Conservation (phyloP, 2,797 vertebrate genomes). For the Hybognathus amarus region DNA sequence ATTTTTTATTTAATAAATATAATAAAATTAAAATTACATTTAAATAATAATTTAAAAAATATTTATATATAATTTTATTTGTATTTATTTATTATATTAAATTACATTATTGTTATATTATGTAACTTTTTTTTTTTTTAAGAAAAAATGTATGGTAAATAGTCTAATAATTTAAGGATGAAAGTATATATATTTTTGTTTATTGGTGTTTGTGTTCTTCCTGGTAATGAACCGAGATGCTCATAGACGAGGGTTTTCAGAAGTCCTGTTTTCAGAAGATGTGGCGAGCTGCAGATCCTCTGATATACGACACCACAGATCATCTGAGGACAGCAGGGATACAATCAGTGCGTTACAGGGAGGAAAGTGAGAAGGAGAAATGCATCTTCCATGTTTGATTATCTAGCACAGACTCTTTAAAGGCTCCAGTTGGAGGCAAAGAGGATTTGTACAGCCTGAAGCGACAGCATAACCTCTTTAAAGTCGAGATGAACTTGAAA, state of each 20-base stretch:
- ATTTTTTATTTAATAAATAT: too few species aligned
- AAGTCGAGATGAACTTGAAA: background rate
- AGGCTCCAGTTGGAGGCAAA: background rate
- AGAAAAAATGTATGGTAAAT: background rate
- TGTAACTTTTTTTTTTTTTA: too few species aligned
- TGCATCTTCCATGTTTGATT: background rate
- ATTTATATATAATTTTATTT: too few species aligned
- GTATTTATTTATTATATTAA: too few species aligned
- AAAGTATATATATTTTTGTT: too few species aligned
- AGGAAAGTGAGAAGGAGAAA: background rate
- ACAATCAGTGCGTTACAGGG: background rate
- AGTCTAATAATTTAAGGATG: too few species aligned
- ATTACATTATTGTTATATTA: too few species aligned
- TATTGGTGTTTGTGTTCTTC: background rate
- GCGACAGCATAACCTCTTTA: background rate
- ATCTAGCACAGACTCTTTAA: background rate
- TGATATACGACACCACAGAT: background rate
- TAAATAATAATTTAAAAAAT: too few species aligned
- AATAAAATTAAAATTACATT: too few species aligned
- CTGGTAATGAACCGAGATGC: background rate
- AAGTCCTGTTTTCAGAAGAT: background rate
- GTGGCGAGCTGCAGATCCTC: background rate
- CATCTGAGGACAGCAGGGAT: background rate
- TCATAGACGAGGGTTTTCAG: background rate
- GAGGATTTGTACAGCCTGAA: background rate